Evolutionary conservation across 2,888 invertebrate genomes (phyloP).

Genomic region (Xylophagus ater): DNA sequence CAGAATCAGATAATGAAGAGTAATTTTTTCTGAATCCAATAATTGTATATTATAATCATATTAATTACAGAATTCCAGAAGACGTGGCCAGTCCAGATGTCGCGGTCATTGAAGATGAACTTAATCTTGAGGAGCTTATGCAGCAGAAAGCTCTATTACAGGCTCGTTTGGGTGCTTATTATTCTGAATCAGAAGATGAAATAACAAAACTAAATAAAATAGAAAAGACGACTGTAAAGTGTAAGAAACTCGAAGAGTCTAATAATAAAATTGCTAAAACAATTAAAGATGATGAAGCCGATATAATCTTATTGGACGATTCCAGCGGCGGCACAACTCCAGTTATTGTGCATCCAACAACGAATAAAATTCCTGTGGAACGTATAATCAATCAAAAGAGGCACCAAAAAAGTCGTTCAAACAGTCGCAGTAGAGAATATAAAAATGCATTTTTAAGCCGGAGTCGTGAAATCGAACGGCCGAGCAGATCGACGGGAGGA

Average conservation of each 20-base stretch:
- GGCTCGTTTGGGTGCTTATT: constrained; percentile 64
- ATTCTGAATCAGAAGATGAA: constrained; percentile 55
- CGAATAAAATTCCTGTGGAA: too few species aligned
- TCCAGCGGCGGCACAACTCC: constrained; percentile 48
- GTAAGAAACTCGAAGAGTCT: constrained; percentile 16
- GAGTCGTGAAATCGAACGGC: constrained; percentile 24
- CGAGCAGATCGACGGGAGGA: constrained; percentile 13
- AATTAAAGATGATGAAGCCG: constrained; percentile 39
- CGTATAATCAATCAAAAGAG: constrained; percentile 1
- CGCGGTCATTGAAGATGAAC: constrained; percentile 68
- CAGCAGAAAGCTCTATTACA: constrained; percentile 75
- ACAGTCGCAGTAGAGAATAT: constrained; percentile 30
- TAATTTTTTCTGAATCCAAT: too few species aligned
- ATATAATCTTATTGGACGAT: constrained; percentile 55
- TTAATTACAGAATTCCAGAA: constrained; percentile 27
- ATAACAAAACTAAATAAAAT: constrained; percentile 29
- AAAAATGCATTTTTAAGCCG: constrained; percentile 29
- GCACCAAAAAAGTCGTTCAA: constrained; percentile 26
- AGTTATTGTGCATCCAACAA: constrained; percentile 29
- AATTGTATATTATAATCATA: too few species aligned
- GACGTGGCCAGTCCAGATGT: constrained; percentile 63
- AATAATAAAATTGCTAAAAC: constrained; percentile 35
- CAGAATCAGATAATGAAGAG: constrained; percentile 52
- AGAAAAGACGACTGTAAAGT: constrained; percentile 16
- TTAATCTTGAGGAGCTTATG: constrained; percentile 81